phyloP scores from a whole-genome alignment of 2,113 vertebrate species.

The Talpa occidentalis region DNA sequence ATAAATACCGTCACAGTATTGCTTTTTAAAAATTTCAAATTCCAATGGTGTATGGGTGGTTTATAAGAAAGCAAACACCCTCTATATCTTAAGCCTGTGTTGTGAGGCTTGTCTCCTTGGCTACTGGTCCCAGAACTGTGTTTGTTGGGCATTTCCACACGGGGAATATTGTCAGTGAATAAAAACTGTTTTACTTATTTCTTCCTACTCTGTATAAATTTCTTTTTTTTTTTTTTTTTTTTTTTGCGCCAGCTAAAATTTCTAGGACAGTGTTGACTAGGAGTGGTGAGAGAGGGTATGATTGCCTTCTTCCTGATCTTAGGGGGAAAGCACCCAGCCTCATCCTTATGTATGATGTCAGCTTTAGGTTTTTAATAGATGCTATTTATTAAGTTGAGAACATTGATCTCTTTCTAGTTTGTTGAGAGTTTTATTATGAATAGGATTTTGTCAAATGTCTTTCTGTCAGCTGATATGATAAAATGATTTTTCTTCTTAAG shows the following conservation, averaged over 20 bases:
- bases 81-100: not conserved
- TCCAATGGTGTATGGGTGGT: not conserved
- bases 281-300: not conserved
- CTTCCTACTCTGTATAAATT: not conserved
- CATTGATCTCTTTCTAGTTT: not conserved
- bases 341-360: no score
- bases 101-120: not conserved
- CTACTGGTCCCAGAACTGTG: no score
- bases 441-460: not conserved
- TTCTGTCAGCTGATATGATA: not conserved
- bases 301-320: not conserved
- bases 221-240: not conserved
- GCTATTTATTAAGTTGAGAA: not conserved
- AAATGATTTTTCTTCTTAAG: not conserved
- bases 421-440: not conserved
- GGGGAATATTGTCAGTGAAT: not conserved
- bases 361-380: not conserved
- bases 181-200: not conserved
- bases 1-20: not conserved
- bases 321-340: not conserved
- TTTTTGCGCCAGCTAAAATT: not conserved
- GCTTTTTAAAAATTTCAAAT: not conserved
- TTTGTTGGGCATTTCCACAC: not conserved
- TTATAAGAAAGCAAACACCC: not conserved
- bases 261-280: not conserved